Conservation (phyloP, 2,888 invertebrate species). For the Heliconius ethilla region DNA sequence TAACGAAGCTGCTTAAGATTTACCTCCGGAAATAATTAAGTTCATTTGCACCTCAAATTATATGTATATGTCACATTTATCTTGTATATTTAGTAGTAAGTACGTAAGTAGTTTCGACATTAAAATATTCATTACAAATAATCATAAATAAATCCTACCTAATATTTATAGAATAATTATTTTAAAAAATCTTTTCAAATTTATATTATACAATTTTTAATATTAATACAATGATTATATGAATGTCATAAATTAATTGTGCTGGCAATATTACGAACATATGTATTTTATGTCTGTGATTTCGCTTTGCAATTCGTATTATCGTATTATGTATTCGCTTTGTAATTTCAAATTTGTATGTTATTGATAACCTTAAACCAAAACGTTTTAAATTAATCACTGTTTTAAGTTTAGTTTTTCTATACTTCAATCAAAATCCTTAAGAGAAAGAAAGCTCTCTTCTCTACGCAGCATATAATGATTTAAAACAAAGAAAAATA, state of each 20-base stretch:
- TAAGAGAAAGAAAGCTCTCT: not conserved
- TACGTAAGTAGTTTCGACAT: no score
- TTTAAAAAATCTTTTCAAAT: no score
- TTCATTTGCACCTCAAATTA: no score
- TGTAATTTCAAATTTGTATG: not conserved
- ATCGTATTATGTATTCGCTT: not conserved
- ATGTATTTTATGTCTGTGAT: not conserved
- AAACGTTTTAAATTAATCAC: not conserved
- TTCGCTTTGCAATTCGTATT: not conserved
- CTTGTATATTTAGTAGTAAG: no score
- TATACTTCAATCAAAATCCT: not conserved
- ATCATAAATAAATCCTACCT: no score
- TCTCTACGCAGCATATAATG: not conserved
- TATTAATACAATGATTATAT: no score
- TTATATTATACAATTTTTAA: no score
- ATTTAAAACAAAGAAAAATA: not conserved
- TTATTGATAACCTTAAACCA: not conserved
- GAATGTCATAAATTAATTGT: not conserved
- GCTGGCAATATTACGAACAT: not conserved
- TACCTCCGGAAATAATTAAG: no score
- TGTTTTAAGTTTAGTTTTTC: not conserved
- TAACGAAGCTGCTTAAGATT: no score
- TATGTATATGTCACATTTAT: no score
- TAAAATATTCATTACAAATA: no score
- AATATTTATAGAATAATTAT: no score